A percentile compares a stretch with the other conserved stretches of the same genome.
These are phyloP conservation scores for Parapsyche elsis DNA, from an alignment of 1,140 invertebrate genomes.

Conservation along the genomic window DNA sequence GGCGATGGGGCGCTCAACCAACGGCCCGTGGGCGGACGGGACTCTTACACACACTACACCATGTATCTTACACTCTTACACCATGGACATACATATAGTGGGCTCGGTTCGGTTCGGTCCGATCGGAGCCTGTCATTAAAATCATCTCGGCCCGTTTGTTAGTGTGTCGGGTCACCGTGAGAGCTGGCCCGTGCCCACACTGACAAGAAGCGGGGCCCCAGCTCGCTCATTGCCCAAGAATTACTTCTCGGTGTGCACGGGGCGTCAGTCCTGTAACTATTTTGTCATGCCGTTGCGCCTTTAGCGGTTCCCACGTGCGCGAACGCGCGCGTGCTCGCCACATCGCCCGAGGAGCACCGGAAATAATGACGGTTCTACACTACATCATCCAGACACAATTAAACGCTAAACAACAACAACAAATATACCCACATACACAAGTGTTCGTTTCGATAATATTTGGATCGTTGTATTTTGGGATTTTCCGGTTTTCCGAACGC, in stretches of 20 bases:
- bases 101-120: neutral
- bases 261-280: slow-evolving; percentile 7
- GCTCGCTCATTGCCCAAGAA: neutral
- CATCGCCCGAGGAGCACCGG: neutral
- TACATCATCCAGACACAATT: slow-evolving; percentile 28
- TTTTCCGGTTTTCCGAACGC: slow-evolving; percentile 5
- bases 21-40: slow-evolving; percentile 37
- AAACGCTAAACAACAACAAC: neutral
- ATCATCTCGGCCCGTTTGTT: slow-evolving; percentile 43
- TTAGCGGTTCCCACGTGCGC: slow-evolving; percentile 33
- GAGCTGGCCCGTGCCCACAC: slow-evolving; percentile 30
- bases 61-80: too few species aligned
- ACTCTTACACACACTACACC: too few species aligned
- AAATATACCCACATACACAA: neutral
- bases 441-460: neutral
- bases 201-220: neutral
- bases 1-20: neutral
- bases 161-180: slow-evolving; percentile 36
- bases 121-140: slow-evolving; percentile 42
- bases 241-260: neutral
- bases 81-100: too few species aligned
- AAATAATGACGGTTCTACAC: slow-evolving; percentile 10
- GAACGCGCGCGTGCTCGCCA: slow-evolving; percentile 27
- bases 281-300: neutral
- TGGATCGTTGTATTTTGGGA: neutral